Base-by-base conservation (phyloP, 2,113 vertebrate genomes). In the Macquaria ambigua region DNA sequence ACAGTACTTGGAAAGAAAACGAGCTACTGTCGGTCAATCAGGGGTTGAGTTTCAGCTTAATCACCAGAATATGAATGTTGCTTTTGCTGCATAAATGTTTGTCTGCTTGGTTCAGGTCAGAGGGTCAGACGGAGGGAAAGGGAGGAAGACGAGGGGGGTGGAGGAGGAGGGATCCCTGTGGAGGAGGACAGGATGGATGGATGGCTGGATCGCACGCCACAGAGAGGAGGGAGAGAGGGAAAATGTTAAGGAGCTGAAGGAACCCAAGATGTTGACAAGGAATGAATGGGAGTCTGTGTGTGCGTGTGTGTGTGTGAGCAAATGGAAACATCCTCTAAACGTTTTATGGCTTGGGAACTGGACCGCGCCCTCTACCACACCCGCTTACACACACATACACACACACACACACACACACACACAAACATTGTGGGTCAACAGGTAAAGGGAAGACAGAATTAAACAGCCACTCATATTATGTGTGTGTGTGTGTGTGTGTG, bases 111-210 rank as follows among this genome's bases (percentile, higher is more conserved):
- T 59, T 84, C 41, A 61, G 89, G 91, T 89, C 89, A 86, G 58
- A 74, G 84, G 86, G 83, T 85, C 86, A 83, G 61, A 78, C 58
- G 43, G 62, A 71, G 84, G 80, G 77, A 79, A 77, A 79, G 74
- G 68, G 72, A 84, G 68, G 83, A 82, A 82, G 55, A 63, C 43
- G 52, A 64, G 31, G 78, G 74, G 59, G 74, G 20, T 3, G 66
- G 59, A 59, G 70, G 82, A 63, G 72, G 71, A 81, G 79, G 73
- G 77, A 84, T 88, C 87, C 85, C 85, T 88, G 87, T 61, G 91
- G 87, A 88, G 91, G 89, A 92, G 89, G 75, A 83, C 85, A 86
- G 88, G 85, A 89, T 88, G 88, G 81, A 92, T 92, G 64, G 85
- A 90, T 90, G 77, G 74, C 61, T 66, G 77, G 82, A 89, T 92